Evolutionary conservation across 2,797 vertebrate genomes (phyloP).

Genomic region (Eremophila alpestris): DNA sequence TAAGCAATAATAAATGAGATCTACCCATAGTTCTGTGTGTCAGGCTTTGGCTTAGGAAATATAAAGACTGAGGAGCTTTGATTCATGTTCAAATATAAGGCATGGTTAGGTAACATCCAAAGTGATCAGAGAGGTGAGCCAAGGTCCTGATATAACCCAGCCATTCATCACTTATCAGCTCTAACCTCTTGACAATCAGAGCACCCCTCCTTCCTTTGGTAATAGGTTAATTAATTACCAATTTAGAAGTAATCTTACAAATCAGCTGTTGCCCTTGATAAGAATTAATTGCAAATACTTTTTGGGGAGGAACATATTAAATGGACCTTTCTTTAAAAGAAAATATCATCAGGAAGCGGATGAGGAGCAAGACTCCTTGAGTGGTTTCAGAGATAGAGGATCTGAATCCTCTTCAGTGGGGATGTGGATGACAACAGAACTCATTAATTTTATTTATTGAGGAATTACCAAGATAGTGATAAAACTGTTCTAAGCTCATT

Average conservation of each 20-base stretch:
- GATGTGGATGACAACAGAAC: background rate
- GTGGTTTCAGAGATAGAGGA: constrained; percentile 10
- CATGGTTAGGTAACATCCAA: constrained; percentile 66
- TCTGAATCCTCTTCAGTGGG: constrained; percentile 1
- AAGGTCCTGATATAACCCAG: constrained; percentile 40
- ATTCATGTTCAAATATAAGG: constrained; percentile 69
- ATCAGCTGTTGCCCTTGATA: constrained; percentile 67
- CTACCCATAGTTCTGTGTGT: constrained; percentile 58
- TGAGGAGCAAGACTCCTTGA: background rate
- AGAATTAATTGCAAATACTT: constrained; percentile 67
- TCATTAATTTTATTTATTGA: constrained; percentile 58
- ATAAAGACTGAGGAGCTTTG: constrained; percentile 36
- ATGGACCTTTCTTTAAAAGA: constrained; percentile 52
- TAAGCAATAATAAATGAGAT: constrained; percentile 70
- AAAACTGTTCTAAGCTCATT: constrained; percentile 31
- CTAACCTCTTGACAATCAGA: constrained; percentile 47
- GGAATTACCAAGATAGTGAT: constrained; percentile 26
- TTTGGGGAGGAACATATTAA: constrained; percentile 53
- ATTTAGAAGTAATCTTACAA: constrained; percentile 64
- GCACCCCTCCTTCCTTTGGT: constrained; percentile 43
- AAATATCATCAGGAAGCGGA: constrained; percentile 43
- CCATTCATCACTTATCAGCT: constrained; percentile 54
- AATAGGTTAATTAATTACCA: constrained; percentile 70
- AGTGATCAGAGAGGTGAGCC: constrained; percentile 55
- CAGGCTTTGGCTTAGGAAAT: constrained; percentile 41